Conservation (phyloP, 2,113 vertebrate genomes). For the Corythornis madagascariensis region DNA sequence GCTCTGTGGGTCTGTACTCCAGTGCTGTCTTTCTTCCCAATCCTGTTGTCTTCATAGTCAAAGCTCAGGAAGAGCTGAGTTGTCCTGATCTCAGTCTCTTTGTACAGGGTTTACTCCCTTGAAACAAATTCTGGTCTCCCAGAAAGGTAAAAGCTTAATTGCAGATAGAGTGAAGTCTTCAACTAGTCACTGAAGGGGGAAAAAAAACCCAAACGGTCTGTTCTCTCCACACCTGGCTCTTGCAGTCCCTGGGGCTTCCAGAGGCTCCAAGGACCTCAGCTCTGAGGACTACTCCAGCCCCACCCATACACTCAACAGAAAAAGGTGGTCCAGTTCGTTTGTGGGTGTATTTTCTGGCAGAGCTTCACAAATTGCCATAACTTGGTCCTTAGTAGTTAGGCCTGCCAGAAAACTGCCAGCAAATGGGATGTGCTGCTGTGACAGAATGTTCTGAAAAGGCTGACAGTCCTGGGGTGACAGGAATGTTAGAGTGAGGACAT, state of each 20-base stretch:
- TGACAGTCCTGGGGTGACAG: neutral
- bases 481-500: neutral
- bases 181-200: fast-evolving
- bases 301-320: fast-evolving
- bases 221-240: neutral
- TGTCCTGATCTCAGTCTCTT: neutral
- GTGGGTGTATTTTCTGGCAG: neutral
- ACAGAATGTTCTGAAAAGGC: neutral
- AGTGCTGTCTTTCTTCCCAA: neutral
- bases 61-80: neutral
- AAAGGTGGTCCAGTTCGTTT: neutral
- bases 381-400: neutral
- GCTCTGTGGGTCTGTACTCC: neutral
- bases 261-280: neutral
- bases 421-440: neutral
- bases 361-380: neutral
- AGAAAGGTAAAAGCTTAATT: neutral
- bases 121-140: neutral
- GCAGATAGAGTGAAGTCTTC: neutral
- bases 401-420: neutral
- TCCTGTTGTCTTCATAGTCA: neutral
- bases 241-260: neutral
- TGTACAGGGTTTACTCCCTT: neutral
- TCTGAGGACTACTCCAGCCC: neutral
- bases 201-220: neutral